Base-by-base conservation (phyloP, 2,888 invertebrate species). In the Drosophila cracens region DNA sequence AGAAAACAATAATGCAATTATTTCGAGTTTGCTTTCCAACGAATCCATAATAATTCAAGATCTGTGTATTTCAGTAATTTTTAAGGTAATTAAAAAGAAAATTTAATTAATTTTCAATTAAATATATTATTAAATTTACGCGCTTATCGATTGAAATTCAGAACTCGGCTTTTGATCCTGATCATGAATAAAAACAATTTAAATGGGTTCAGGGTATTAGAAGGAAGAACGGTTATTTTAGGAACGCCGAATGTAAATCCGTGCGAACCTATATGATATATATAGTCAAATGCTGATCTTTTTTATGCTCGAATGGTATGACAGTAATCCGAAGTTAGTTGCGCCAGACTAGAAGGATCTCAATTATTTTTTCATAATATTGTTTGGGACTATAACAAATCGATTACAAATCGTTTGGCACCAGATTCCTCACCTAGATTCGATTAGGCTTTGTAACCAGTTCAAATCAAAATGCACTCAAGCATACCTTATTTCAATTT, bases 341-440 rank as follows among this genome's bases (percentile, higher is more conserved):
- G 0, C 40, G n/a, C 4, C 1, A 10, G 10, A 40, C 4, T 0
- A n/a, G 10, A n/a, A 10, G n/a, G 38, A n/a, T 0, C 11, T 43
- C 3, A 21, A 13, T 21, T 21, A 43, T 6, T 21, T 43, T 21
- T 21, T 6, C 6, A 13, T 1, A 21, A 6, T 21, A n/a, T 11
- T 43, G 11, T 0, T 11, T 43, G 11, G 21, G 6, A 43, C 21
- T 21, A 13, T 21, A 6, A 13, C 21, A 13, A 21, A 43, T 43
- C 13, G 21, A 21, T 43, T 31, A 3, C 31, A 10, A 31, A 21
- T n/a, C 40, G 6, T 11, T 6, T 13, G 7, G 11, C 11, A 11
- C 5, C 5, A 43, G 11, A 43, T 6, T 5, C n/a, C n/a, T 1
- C 13, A 43, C 3, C 6, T 13, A 21, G 13, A 21, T 43, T 43